Base-by-base conservation (phyloP, 2,888 invertebrate genomes). In the Halictus ligatus region DNA sequence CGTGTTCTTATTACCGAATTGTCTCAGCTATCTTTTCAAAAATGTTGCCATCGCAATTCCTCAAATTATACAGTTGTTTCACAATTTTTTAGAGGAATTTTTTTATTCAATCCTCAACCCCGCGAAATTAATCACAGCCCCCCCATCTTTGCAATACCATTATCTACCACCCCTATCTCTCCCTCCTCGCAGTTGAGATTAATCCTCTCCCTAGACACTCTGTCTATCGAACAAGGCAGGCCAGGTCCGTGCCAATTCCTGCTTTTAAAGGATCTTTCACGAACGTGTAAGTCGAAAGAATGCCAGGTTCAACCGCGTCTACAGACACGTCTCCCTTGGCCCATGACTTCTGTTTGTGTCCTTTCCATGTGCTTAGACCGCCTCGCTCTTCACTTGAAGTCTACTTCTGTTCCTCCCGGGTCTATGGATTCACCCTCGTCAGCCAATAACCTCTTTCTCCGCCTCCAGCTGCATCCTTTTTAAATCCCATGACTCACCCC, bases 391-490 rank as follows among this genome's bases (percentile, higher is more conserved):
- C 25, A 58, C n/a, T 71, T n/a, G 18, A 18, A 35, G n/a, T 43
- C 29, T 71, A 43, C 18, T 35, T 67, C 71, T 35, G 54, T 35
- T 25, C 5, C 58, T 7, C 40, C 18, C 40, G 40, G 18, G 48
- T 25, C 35, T 60, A 40, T 13, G 5, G 12, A 75, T 25, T 75
- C 48, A 48, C 64, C 64, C 64, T 60, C 21, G 48, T 15, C 40
- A 64, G 67, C 75, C 67, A 50, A 69, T 80, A 80, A 40, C 50
- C 43, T 80, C 75, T 75, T 43, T 21, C 48, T 50, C 25, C 75
- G 50, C 13, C 48, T 64, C 29, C 64, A 7, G 5, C 67, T 67
- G 35, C 67, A 35, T 67, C 35, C 67, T 67, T 67, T 67, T 35
- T 35, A 35, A 35, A 67, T 35, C 67, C 35, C 35, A 67, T 18